These are phyloP conservation scores for Podarcis muralis DNA, from an alignment of 2,113 vertebrate species.

Conservation along the genomic window DNA sequence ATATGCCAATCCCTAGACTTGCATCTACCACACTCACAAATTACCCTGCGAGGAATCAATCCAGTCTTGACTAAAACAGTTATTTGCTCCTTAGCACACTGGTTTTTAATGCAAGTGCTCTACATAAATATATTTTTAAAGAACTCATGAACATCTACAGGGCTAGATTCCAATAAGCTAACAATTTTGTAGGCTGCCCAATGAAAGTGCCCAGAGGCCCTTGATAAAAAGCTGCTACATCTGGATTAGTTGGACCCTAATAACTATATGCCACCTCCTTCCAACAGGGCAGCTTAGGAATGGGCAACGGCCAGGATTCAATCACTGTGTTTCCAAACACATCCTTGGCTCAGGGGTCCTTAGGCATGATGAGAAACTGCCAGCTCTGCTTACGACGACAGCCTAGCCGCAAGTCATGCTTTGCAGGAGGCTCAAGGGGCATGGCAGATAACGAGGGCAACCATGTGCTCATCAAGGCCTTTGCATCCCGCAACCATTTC, in stretches of 20 bases:
- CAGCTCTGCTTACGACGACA: neutral
- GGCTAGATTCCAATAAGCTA: neutral
- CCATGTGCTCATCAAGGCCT: neutral
- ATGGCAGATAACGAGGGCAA: neutral
- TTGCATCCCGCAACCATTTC: accelerated
- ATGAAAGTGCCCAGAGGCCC: neutral
- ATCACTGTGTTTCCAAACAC: neutral
- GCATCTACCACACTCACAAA: neutral
- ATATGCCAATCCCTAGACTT: accelerated
- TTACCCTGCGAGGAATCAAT: neutral
- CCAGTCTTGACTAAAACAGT: neutral
- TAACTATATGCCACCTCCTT: accelerated
- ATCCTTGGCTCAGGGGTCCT: neutral
- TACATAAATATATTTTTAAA: neutral
- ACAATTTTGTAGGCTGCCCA: neutral
- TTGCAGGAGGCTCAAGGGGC: neutral
- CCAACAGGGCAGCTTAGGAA: neutral
- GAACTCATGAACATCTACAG: neutral
- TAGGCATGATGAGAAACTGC: neutral
- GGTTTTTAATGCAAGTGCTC: neutral
- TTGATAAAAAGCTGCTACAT: accelerated
- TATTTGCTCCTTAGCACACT: neutral
- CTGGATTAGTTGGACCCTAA: neutral
- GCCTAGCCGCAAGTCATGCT: neutral
- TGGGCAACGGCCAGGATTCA: accelerated